phyloP scores from a whole-genome alignment of 2,888 invertebrate genomes.

The Leucania comma region DNA sequence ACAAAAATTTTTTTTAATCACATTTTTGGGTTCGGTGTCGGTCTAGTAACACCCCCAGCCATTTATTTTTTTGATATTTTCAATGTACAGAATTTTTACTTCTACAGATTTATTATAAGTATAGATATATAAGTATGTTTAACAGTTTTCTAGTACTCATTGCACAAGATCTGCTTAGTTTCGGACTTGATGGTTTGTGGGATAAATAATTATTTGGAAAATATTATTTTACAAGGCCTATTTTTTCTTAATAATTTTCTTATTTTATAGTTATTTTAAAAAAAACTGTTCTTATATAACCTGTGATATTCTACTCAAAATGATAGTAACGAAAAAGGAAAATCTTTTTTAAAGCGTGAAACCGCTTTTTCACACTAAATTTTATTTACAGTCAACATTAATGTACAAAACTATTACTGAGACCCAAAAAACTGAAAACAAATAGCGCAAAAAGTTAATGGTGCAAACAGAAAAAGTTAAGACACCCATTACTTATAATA shows the following conservation, averaged over 20 bases:
- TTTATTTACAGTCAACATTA: slow-evolving; percentile 16
- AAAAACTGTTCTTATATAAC: not conserved
- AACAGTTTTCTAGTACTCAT: no score
- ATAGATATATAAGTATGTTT: no score
- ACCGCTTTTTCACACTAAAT: slow-evolving; percentile 10
- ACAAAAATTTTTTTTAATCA: no score
- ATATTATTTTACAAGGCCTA: no score
- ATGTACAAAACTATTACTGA: slow-evolving; percentile 7
- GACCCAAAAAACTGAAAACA: slow-evolving; percentile 25
- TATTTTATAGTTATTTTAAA: not conserved
- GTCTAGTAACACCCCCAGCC: no score
- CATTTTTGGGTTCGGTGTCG: no score
- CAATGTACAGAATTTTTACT: no score
- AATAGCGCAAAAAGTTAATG: slow-evolving; percentile 36
- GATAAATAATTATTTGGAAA: no score
- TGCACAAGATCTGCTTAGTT: no score
- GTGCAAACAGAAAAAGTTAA: slow-evolving; percentile 35
- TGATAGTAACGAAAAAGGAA: not conserved
- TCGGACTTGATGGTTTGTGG: no score
- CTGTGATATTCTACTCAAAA: not conserved
- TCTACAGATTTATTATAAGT: no score
- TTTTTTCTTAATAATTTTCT: not conserved
- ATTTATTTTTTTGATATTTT: no score
- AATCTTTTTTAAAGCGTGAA: not conserved
- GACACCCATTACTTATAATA: slow-evolving; percentile 40